Conservation (phyloP, 2,113 vertebrate species). For the Mus spicilegus region DNA sequence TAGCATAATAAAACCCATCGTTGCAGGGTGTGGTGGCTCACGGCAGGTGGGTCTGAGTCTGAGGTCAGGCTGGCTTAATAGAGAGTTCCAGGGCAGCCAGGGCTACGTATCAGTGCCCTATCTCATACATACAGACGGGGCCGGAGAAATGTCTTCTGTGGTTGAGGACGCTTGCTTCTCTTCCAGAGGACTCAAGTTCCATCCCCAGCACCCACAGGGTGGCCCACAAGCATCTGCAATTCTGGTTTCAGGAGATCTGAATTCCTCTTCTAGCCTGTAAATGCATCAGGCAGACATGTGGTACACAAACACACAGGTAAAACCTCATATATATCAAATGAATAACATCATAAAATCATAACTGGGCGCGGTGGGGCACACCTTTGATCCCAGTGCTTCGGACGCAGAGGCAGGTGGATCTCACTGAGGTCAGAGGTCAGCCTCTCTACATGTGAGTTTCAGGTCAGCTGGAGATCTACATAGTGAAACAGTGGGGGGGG, state of each 20-base stretch:
- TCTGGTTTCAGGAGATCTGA: background rate
- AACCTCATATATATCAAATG: background rate
- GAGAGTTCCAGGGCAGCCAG: background rate
- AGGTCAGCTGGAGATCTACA: background rate
- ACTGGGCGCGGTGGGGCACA: background rate
- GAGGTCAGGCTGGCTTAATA: background rate
- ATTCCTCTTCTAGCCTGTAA: background rate
- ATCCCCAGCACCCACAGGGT: background rate
- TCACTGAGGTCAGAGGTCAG: background rate
- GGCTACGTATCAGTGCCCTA: background rate
- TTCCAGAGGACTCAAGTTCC: background rate
- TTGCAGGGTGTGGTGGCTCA: background rate
- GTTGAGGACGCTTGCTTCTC: background rate
- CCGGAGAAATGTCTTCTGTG: background rate
- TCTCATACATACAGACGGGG: background rate
- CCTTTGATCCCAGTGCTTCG: background rate
- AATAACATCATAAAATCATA: background rate
- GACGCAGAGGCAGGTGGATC: background rate
- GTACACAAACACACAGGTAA: background rate
- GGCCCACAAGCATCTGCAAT: background rate
- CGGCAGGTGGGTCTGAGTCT: background rate
- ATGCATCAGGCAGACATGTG: background rate
- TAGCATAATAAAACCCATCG: no score
- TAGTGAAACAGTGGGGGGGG: background rate
- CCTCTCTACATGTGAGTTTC: background rate